Conservation (phyloP, 2,888 invertebrate species). For the Campoletis raptor region DNA sequence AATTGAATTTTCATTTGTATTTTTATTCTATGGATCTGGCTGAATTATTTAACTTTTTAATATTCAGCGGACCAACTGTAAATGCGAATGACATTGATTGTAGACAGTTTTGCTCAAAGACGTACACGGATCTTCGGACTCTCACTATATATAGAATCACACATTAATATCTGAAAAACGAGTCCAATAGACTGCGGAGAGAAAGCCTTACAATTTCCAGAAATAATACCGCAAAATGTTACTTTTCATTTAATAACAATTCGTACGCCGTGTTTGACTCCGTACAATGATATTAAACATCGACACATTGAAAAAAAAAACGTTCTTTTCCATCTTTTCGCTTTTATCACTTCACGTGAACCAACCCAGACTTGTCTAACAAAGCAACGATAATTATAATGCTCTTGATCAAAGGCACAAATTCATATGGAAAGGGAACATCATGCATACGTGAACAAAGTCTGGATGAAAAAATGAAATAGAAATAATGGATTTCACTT, state of each 20-base stretch:
- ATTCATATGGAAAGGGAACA: neutral
- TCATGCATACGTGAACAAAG: conserved; percentile 11
- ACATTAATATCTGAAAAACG: neutral
- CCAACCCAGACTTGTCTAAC: conserved; percentile 21
- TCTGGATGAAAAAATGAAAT: neutral
- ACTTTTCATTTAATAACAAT: neutral
- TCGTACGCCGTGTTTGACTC: neutral
- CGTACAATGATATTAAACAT: neutral
- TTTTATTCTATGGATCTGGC: neutral
- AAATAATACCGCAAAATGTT: neutral
- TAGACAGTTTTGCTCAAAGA: neutral
- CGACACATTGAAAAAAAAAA: neutral
- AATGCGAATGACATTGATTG: neutral
- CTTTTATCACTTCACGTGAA: neutral
- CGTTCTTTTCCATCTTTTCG: neutral
- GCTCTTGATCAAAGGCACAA: conserved; percentile 43
- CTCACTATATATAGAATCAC: neutral
- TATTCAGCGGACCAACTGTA: neutral
- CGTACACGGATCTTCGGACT: neutral
- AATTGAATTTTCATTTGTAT: neutral
- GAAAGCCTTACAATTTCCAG: neutral
- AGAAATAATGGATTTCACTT: neutral
- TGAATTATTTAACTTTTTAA: neutral
- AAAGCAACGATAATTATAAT: conserved; percentile 62
- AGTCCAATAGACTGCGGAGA: neutral